Percentiles rank a stretch among this genome's conserved stretches.
Evolutionary conservation across 23 tunicate species (phyloP).

Genomic region (Halocynthia roretzi): DNA sequence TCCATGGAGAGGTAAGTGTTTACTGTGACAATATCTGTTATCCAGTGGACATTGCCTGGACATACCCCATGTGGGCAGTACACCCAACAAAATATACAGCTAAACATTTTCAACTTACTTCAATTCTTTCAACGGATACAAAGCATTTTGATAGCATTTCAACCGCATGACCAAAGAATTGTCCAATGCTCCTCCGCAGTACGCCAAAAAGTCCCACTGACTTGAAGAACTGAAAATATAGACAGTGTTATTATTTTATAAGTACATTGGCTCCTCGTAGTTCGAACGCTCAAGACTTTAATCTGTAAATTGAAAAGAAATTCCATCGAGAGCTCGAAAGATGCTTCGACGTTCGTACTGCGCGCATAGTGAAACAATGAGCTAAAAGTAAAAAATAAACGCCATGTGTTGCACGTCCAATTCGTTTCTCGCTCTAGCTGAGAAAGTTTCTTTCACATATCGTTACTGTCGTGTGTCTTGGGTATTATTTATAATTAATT

Average conservation of each 20-base stretch:
- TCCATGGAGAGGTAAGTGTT: too few relatives aligned
- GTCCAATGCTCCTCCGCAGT: constrained; percentile 24
- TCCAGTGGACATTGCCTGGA: too few relatives aligned
- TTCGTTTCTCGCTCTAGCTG: not conserved
- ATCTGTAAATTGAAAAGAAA: not conserved
- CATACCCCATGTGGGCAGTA: too few relatives aligned
- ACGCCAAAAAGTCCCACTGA: constrained; percentile 34
- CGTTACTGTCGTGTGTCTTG: too few relatives aligned
- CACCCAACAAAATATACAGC: too few relatives aligned
- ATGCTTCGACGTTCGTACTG: too few relatives aligned
- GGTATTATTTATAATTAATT: too few relatives aligned
- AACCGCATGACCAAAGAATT: constrained; percentile 26
- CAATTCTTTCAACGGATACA: constrained; percentile 38
- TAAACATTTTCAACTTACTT: constrained; percentile 11
- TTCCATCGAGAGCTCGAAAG: not conserved
- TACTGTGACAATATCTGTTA: too few relatives aligned
- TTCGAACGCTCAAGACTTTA: too few relatives aligned
- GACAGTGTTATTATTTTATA: not conserved
- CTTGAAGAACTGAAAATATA: constrained; percentile 34
- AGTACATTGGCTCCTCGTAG: not conserved
- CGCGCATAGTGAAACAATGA: not conserved
- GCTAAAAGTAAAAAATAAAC: not conserved
- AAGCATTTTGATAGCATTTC: constrained; percentile 23
- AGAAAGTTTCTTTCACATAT: too few relatives aligned
- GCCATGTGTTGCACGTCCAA: not conserved